Base-by-base conservation (phyloP, 1,140 invertebrate species). In the Rhyzopertha dominica region DNA sequence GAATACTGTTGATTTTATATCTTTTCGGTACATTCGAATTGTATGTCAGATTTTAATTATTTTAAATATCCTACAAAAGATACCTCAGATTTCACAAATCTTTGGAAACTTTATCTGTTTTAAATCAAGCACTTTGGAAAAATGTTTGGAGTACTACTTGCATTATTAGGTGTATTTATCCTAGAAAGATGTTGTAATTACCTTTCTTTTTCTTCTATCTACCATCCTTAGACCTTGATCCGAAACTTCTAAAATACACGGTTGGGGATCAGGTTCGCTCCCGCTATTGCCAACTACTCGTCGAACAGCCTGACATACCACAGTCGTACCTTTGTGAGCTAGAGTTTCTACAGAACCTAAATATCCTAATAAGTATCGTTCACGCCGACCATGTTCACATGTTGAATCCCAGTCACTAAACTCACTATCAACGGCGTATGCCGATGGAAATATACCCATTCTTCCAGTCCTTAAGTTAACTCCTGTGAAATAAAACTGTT, bases 171-270 rank as follows among this genome's bases (percentile, higher is more conserved):
- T n/a, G n/a, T n/a, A n/a, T n/a, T n/a, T n/a, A n/a, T n/a, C n/a
- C n/a, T n/a, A n/a, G n/a, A n/a, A n/a, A n/a, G n/a, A n/a, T 7
- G 16, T 7, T 8, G 5, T 12, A 28, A 68, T 72, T 72, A 87
- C 84, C 56, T 75, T 74, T 53, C 83, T 76, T 70, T 85, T 85
- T 49, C 84, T 87, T 59, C 88, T 79, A 63, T 94, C 90, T 4
- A 94, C 86, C 91, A 97, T 96, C 49, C 90, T 77, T 24, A 97
- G 77, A 12, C 94, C 94, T 65, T 95, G 89, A 72, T 96, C 93
- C 24, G 89, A 95, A 18, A 97, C 87, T 75, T 97, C 94, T 29
- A 97, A 70, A 47, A 93, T 91, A 60, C 88, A 92, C 4, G 80
- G 75, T 56, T 85, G 82, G 1, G 86, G 76, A 23, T 80, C 74